Conservation (phyloP, 2,113 vertebrate species). For the Nibea albiflora region DNA sequence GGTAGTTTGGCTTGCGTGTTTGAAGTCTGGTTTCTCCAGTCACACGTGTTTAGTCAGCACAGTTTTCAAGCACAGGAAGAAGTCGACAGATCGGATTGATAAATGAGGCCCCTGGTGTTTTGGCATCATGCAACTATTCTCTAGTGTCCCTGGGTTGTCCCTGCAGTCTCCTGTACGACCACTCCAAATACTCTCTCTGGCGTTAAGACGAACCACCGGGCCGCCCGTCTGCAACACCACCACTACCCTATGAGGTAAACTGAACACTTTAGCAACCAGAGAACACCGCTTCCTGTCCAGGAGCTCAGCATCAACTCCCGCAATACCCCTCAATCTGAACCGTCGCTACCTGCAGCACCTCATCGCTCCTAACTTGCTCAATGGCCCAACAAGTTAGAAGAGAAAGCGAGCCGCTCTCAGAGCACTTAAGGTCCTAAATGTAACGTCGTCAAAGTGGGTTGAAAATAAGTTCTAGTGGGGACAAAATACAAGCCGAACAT, state of each 20-base stretch:
- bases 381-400: constrained; percentile 49
- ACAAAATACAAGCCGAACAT: constrained; percentile 57
- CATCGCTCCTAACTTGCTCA: constrained; percentile 50
- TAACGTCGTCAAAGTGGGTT: constrained; percentile 35
- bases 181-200: constrained; percentile 1
- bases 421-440: constrained; percentile 76
- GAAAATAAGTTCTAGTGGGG: constrained; percentile 40
- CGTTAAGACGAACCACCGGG: constrained; percentile 8
- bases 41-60: neutral
- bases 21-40: neutral
- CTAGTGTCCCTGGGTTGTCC: constrained; percentile 40
- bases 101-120: constrained; percentile 65
- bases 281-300: constrained; percentile 8
- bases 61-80: neutral
- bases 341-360: constrained; percentile 17
- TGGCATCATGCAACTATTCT: constrained; percentile 55
- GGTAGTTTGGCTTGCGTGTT: too few species aligned
- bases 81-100: constrained; percentile 2
- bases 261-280: constrained; percentile 36
- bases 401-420: constrained; percentile 58
- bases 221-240: constrained; percentile 21
- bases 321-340: constrained; percentile 27
- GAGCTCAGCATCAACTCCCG: constrained; percentile 16
- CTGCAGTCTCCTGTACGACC: constrained; percentile 25
- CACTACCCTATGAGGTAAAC: constrained; percentile 60